phyloP scores from a whole-genome alignment of 2,797 vertebrate genomes.

The Tragelaphus oryx region DNA sequence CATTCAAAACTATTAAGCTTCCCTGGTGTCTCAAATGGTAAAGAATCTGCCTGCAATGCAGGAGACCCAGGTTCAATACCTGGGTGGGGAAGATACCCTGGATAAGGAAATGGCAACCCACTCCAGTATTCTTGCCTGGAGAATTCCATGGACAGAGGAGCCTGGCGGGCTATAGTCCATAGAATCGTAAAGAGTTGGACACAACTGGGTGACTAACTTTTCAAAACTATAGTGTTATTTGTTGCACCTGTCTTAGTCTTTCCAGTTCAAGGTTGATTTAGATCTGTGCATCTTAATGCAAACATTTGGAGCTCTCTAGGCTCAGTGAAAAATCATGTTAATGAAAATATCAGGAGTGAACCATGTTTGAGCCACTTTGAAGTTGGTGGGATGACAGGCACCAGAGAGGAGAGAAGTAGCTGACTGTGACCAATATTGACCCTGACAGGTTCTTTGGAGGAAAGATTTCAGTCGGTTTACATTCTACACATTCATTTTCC shows the following conservation, averaged over 20 bases:
- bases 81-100: not conserved
- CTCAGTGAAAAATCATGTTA: not conserved
- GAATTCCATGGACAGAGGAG: not conserved
- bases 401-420: not conserved
- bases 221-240: not conserved
- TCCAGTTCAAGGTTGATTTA: not conserved
- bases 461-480: not conserved
- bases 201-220: not conserved
- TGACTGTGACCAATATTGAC: not conserved
- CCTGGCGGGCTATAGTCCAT: not conserved
- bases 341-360: not conserved
- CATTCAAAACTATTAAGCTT: not conserved
- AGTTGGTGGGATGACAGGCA: not conserved
- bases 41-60: not conserved
- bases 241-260: not conserved
- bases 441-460: too few species aligned
- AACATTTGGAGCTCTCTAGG: not conserved
- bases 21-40: not conserved
- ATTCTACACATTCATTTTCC: not conserved
- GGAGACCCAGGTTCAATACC: not conserved
- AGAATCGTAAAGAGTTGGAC: rapidly evolving
- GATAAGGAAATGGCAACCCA: not conserved
- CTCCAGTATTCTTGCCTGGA: not conserved
- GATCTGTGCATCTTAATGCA: not conserved
- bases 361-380: rapidly evolving